Conservation (phyloP, 2,113 vertebrate genomes). For the Megaleporinus macrocephalus region DNA sequence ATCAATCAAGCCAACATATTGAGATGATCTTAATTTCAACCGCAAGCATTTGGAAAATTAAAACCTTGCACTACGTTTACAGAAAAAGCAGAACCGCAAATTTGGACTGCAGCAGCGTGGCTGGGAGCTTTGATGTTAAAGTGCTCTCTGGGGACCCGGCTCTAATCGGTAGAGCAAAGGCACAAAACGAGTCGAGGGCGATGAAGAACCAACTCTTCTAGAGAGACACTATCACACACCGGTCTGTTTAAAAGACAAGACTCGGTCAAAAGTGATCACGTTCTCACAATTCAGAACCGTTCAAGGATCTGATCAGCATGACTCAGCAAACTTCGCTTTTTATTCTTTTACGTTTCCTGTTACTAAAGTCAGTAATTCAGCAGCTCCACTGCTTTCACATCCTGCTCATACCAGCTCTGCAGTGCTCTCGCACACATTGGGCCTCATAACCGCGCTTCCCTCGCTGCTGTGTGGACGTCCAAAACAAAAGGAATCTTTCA, state of each 20-base stretch:
- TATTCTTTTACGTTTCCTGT: background rate
- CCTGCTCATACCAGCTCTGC: background rate
- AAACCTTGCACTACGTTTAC: constrained; percentile 73
- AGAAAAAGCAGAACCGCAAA: constrained; percentile 65
- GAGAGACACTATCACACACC: constrained; percentile 54
- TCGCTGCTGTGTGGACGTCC: background rate
- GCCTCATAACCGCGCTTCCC: background rate
- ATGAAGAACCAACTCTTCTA: constrained; percentile 49
- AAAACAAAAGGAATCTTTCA: background rate
- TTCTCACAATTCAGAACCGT: background rate
- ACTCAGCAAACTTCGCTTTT: constrained; percentile 22
- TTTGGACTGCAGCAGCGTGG: constrained; percentile 68
- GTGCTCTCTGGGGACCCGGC: constrained; percentile 62
- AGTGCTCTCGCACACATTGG: background rate
- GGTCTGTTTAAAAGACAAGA: background rate
- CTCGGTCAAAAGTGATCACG: background rate
- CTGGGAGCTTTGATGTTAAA: constrained; percentile 72
- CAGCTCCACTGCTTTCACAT: background rate
- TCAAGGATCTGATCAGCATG: constrained; percentile 26
- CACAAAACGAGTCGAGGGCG: constrained; percentile 31
- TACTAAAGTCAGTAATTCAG: constrained; percentile 10
- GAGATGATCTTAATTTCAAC: constrained; percentile 77
- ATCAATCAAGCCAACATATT: constrained; percentile 78
- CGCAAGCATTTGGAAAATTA: constrained; percentile 79
- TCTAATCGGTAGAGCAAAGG: constrained; percentile 62